These are phyloP conservation scores for Drosophila saltans DNA, from an alignment of 1,140 invertebrate genomes.

Conservation along the genomic window DNA sequence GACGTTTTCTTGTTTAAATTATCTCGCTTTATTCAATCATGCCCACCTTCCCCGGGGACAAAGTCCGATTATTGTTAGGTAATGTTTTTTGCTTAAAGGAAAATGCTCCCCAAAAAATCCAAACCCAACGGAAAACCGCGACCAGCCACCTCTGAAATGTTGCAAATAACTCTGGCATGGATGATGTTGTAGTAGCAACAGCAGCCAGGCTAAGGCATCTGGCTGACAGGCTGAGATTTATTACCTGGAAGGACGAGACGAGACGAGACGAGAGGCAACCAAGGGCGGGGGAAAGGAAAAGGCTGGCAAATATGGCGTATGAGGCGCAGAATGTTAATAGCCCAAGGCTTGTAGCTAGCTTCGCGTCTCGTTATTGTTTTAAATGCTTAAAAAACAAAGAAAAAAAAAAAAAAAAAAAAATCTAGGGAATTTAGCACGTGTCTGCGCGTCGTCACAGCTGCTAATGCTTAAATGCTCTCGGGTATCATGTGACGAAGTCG, in stretches of 20 bases:
- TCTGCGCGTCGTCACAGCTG: slow-evolving; percentile 49
- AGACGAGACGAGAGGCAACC: not conserved
- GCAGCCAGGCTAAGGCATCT: slow-evolving; percentile 32
- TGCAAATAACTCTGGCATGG: slow-evolving; percentile 39
- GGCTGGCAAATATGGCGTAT: slow-evolving; percentile 33
- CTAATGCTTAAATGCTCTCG: slow-evolving; percentile 54
- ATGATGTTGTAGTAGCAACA: slow-evolving; percentile 26
- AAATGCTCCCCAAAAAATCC: slow-evolving; percentile 3
- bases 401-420: slow-evolving; percentile 22
- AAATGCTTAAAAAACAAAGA: slow-evolving; percentile 44
- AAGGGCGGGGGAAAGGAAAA: not conserved
- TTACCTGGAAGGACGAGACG: slow-evolving; percentile 47
- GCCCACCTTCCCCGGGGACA: not conserved
- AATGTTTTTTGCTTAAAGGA: slow-evolving; percentile 43
- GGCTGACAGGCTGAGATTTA: slow-evolving; percentile 73
- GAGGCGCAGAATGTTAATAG: slow-evolving; percentile 55
- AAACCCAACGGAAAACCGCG: slow-evolving; percentile 26
- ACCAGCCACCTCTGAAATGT: slow-evolving; percentile 42
- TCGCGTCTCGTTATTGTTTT: slow-evolving; percentile 60
- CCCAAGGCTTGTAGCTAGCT: slow-evolving; percentile 33
- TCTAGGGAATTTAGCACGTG: slow-evolving; percentile 51
- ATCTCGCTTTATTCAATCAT: slow-evolving; percentile 2
- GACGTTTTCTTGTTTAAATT: slow-evolving; percentile 1
- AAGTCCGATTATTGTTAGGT: slow-evolving; percentile 31
- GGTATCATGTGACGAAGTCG: slow-evolving; percentile 54